These are phyloP conservation scores for Acyrthosiphon pisum DNA, from an alignment of 1,140 invertebrate species.

Conservation along the genomic window DNA sequence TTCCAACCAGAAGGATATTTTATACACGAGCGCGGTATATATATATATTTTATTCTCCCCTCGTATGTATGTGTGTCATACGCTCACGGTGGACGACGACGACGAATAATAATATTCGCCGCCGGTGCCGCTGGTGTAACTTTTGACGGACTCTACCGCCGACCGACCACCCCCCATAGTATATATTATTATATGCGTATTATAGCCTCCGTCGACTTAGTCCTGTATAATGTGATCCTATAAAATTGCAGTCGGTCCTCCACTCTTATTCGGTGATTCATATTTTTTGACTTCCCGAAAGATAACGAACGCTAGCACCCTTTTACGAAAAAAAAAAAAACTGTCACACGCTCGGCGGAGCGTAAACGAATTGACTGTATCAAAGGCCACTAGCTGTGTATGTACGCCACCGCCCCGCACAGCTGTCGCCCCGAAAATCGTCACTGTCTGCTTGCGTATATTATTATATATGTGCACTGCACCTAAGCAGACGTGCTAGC, in stretches of 20 bases:
- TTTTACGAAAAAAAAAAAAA: constrained; percentile 38
- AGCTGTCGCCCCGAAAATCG: constrained; percentile 66
- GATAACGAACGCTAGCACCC: constrained; percentile 48
- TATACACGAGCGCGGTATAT: too few species aligned
- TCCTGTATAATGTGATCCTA: background rate
- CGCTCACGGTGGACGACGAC: background rate
- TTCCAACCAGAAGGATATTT: too few species aligned
- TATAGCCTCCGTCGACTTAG: background rate
- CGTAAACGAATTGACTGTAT: constrained; percentile 74
- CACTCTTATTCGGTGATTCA: constrained; percentile 41
- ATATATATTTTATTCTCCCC: background rate
- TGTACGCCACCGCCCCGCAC: constrained; percentile 64
- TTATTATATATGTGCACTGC: background rate
- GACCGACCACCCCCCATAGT: too few species aligned
- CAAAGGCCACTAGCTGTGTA: constrained; percentile 63
- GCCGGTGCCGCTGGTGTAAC: background rate
- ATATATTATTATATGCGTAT: background rate
- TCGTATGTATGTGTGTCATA: background rate
- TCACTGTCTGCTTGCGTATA: constrained; percentile 69
- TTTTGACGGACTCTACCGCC: background rate
- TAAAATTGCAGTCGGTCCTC: background rate
- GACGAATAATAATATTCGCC: background rate
- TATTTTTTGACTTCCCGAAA: constrained; percentile 55
- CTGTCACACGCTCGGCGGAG: constrained; percentile 64
- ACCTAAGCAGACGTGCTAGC: background rate